Evolutionary conservation across 2,113 vertebrate genomes (phyloP).

Genomic region (Equus przewalskii): DNA sequence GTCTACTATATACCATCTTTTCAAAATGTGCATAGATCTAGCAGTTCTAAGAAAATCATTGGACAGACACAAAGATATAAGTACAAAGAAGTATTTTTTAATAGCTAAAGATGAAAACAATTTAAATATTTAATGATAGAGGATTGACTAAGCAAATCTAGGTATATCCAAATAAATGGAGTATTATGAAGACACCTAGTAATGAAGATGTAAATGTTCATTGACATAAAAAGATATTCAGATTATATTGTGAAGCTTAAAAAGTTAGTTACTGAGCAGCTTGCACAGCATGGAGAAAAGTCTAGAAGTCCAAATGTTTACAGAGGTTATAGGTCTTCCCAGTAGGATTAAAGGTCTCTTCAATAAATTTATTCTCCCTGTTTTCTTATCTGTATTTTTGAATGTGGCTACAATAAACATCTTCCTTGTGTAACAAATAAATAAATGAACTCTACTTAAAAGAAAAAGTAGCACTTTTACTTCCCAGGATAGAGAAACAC

Average conservation of each 20-base stretch:
- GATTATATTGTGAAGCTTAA: background rate
- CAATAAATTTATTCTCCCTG: background rate
- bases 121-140: background rate
- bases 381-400: background rate
- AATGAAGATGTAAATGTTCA: background rate
- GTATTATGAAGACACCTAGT: background rate
- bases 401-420: background rate
- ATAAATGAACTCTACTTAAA: background rate
- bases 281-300: background rate
- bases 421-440: background rate
- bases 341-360: background rate
- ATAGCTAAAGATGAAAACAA: no score
- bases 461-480: background rate
- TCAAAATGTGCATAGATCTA: background rate
- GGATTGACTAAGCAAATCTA: background rate
- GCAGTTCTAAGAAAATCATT: background rate
- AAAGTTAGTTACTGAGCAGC: background rate
- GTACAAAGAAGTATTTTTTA: no score
- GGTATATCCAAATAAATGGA: background rate
- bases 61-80: no score
- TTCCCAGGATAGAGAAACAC: background rate
- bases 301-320: background rate
- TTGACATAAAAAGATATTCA: background rate
- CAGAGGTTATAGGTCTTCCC: background rate
- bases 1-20: background rate